Base-by-base conservation (phyloP, 2,113 vertebrate species). In the Cercopithecus mona region DNA sequence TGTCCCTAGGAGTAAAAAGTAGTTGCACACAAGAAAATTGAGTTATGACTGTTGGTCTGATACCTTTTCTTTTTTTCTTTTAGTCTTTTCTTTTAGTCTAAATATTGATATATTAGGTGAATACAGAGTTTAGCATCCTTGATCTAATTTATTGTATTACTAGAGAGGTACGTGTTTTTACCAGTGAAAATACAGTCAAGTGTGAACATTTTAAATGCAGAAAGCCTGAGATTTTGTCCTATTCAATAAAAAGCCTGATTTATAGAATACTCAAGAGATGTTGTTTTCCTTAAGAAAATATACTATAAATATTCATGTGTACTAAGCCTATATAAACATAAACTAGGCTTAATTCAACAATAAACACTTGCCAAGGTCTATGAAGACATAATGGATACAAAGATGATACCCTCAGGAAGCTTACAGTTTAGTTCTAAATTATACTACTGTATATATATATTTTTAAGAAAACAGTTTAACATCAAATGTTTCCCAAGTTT, bases 401-500 rank as follows among this genome's bases (percentile, higher is more conserved):
- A 61, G 50, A 35, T 85, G 48, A 40, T 61, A 90, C 20, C 68
- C 12, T 76, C 12, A 87, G 61, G 91, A 88, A 75, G 23, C 66
- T 25, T 90, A 64, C 27, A 81, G 22, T 88, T 81, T 95, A 48
- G 35, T 83, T 90, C 45, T 96, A 43, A 84, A 80, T 84, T 79
- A 84, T 12, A 82, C 12, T 61, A 13, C 6, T 78, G 1, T 40
- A n/a, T 68, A 18, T 68, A 35, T 14, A 18, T 68, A 17, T 38
- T 81, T 81, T 25, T 38, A 90, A 97, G 55, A 83, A 88, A 97
- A 97, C 27, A 45, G 30, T 83, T 73, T 72, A 20, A 72, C 70
- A 68, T 5, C 72, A 72, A 91, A 93, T 66, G 48, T n/a, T 88
- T 52, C 30, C 30, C 85, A 92, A 55, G 35, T 94, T 96, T 88